phyloP scores from a whole-genome alignment of 1,140 invertebrate species.

The Lepeophtheirus salmonis region DNA sequence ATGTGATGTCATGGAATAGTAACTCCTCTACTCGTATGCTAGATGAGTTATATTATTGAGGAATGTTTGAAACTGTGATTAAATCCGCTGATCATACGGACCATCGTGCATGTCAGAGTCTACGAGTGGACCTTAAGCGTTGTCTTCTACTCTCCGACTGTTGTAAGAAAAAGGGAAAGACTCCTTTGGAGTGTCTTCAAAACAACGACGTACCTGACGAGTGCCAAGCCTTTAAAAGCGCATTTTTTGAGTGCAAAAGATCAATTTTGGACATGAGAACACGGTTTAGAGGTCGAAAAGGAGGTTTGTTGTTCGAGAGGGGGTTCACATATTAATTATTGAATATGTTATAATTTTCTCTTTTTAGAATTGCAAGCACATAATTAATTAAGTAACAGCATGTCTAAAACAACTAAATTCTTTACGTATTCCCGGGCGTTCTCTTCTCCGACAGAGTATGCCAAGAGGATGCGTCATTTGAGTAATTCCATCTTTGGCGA shows the following conservation, averaged over 20 bases:
- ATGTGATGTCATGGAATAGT: no score
- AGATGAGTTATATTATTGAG: no score
- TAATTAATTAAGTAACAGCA: no score
- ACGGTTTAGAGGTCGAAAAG: slow-evolving; percentile 6
- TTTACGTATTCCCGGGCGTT: no score
- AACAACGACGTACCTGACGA: slow-evolving; percentile 10
- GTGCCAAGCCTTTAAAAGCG: slow-evolving; percentile 9
- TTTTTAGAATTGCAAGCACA: no score
- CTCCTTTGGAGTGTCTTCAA: slow-evolving; percentile 6
- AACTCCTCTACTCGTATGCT: no score
- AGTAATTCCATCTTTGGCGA: slow-evolving; percentile 75
- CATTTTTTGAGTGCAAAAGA: slow-evolving; percentile 16
- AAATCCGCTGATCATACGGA: no score
- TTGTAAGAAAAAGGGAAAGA: slow-evolving; percentile 6
- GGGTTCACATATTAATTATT: background rate
- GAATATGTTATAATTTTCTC: no score
- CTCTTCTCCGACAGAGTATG: no score
- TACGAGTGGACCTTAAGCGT: slow-evolving; percentile 13
- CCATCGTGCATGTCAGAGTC: background rate
- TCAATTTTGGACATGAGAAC: slow-evolving; percentile 11
- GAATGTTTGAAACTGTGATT: no score
- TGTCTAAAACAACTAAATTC: no score
- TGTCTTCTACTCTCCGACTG: slow-evolving; percentile 8
- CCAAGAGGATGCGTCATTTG: no score
- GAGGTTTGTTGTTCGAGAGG: background rate